Evolutionary conservation across 2,113 vertebrate species (phyloP).

Genomic region (Eurypyga helias): DNA sequence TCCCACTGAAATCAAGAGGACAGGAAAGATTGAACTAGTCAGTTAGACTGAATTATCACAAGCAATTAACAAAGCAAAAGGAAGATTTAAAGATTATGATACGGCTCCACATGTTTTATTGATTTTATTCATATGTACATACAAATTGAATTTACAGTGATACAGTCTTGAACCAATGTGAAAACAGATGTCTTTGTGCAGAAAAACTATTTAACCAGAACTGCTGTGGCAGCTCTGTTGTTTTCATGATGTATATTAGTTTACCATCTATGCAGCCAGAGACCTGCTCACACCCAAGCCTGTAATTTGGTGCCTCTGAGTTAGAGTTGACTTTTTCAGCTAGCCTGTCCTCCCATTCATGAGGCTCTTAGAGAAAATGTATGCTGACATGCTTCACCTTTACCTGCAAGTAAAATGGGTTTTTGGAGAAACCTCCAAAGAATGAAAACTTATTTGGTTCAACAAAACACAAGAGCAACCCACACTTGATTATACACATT

Average conservation of each 20-base stretch:
- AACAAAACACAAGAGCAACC: background rate
- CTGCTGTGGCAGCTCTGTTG: background rate
- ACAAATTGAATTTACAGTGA: background rate
- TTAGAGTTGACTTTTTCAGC: background rate
- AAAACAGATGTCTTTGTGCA: background rate
- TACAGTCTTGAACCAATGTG: background rate
- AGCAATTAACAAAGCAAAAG: background rate
- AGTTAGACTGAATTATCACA: background rate
- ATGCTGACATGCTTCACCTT: background rate
- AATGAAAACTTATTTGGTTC: background rate
- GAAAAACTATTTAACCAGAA: background rate
- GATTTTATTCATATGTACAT: background rate
- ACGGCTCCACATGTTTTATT: background rate
- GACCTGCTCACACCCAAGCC: background rate
- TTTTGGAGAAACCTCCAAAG: background rate
- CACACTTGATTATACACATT: background rate
- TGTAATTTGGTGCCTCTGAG: background rate
- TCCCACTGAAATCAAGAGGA: background rate
- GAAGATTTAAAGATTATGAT: background rate
- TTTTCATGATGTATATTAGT: background rate
- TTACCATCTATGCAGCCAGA: background rate
- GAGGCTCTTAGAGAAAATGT: background rate
- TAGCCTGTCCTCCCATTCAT: background rate
- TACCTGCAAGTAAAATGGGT: background rate
- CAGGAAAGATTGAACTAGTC: background rate